Percentiles rank a stretch among this genome's conserved stretches.
Conservation (phyloP, 2,113 vertebrate species). For the Naja naja region DNA sequence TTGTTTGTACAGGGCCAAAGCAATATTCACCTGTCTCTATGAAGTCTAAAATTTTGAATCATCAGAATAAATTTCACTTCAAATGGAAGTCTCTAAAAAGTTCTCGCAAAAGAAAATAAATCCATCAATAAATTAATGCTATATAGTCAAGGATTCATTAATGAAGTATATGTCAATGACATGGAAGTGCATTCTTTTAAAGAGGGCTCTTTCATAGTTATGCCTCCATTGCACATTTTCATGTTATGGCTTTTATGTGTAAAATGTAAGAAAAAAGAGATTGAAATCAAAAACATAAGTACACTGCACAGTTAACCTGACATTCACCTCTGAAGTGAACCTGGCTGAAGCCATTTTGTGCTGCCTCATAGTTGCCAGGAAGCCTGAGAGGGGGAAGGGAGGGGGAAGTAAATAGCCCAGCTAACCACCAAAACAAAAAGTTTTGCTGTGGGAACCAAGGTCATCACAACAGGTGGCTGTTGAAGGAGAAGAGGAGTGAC, state of each 20-base stretch:
- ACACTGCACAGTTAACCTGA: not conserved
- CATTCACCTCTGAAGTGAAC: too few species aligned
- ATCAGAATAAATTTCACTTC: not conserved
- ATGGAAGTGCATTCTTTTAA: constrained; percentile 11
- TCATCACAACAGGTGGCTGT: too few species aligned
- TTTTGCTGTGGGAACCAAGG: too few species aligned
- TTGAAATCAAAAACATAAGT: not conserved
- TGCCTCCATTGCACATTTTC: not conserved
- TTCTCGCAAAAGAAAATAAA: constrained; percentile 3
- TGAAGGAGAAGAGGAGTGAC: too few species aligned
- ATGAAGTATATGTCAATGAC: not conserved
- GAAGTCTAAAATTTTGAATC: not conserved
- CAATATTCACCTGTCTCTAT: not conserved
- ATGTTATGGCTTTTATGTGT: not conserved
- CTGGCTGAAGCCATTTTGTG: too few species aligned
- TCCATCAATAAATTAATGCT: not conserved
- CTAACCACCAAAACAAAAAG: too few species aligned
- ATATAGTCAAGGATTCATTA: not conserved
- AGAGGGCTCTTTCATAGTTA: not conserved
- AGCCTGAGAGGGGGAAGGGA: too few species aligned
- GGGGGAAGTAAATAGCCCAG: too few species aligned
- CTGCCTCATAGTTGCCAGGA: too few species aligned
- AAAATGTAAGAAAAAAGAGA: not conserved
- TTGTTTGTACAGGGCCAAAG: not conserved
- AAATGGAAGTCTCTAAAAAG: not conserved